Base-by-base conservation (phyloP, 2,113 vertebrate species). In the Apteryx owenii region DNA sequence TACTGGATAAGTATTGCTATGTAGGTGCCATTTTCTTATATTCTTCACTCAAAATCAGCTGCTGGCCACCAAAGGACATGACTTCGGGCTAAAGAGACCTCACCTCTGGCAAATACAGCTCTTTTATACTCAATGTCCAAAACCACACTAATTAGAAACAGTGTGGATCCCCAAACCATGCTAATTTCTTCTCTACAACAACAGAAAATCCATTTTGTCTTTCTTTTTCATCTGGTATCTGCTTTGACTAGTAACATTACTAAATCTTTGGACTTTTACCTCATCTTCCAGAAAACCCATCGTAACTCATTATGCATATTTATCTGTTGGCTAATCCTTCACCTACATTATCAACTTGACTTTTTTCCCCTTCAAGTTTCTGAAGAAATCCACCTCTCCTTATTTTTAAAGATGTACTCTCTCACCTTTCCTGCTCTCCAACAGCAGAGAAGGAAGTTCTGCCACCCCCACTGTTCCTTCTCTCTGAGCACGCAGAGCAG, bases 281-380 rank as follows among this genome's bases (percentile, higher is more conserved):
- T 0, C 31, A 7, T 48, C 81, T 88, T 85, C 50, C 12, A 81
- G 50, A 19, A 91, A 87, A 25, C 7, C 1, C 11, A 36, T 19
- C 21, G 13, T 15, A 82, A 85, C 17, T 51, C 61, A 80, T 40
- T 13, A 33, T 0, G 1, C 5, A 1, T 13, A 40, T 3, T 12
- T n/a, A 44, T 18, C 36, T 54, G 26, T 18, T 3, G 1, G 18
- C n/a, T 80, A 82, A 60, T 23, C 20, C 25, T 62, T 54, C 75
- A 66, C 62, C 36, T 65, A 72, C 2, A 29, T 14, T n/a, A 85
- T 22, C 16, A 58, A 29, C 29, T 60, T 66, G 23, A 62, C 36
- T 25, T 7, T 51, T 64, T 60, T 71, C 25, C 33, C 42, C 46
- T 69, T 62, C 6, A 40, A 36, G 11, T 54, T 83, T 75, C 22